A percentile compares a stretch with the other conserved stretches of the same genome.
These are phyloP conservation scores for Bujurquina vittata DNA, from an alignment of 2,113 vertebrate species.

Conservation along the genomic window DNA sequence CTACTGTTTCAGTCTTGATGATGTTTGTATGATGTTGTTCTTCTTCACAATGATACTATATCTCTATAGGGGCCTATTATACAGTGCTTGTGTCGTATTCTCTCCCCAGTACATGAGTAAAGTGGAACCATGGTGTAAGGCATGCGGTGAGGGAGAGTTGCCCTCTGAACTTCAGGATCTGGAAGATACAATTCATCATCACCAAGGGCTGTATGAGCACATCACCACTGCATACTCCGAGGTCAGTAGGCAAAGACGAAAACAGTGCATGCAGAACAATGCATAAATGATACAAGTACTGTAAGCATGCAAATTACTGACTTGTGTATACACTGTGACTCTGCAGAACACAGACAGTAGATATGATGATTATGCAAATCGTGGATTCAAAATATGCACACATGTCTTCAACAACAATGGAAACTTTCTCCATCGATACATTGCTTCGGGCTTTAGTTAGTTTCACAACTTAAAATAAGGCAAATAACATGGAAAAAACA, in stretches of 20 bases:
- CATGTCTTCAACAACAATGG: neutral
- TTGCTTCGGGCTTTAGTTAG: neutral
- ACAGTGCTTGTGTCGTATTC: neutral
- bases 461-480: neutral
- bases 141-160: constrained; percentile 95
- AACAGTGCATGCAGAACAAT: neutral
- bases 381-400: neutral
- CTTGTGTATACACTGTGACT: neutral
- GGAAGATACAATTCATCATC: constrained; percentile 97
- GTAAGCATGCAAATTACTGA: neutral
- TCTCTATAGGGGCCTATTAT: neutral
- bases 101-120: constrained; percentile 93
- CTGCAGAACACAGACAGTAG: neutral
- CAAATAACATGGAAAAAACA: neutral
- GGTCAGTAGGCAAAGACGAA: constrained; percentile 68
- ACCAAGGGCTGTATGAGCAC: constrained; percentile 97
- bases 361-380: constrained; percentile 1
- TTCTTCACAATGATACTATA: neutral
- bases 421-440: neutral
- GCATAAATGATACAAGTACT: neutral
- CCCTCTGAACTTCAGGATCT: constrained; percentile 97
- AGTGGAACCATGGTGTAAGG: constrained; percentile 97
- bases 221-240: constrained; percentile 95
- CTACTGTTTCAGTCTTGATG: neutral
- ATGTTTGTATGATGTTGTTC: neutral